Evolutionary conservation across 2,888 invertebrate species (phyloP), one percentile per base, ranked within the genome.

Genomic region (Silvanus unidentatus): DNA sequence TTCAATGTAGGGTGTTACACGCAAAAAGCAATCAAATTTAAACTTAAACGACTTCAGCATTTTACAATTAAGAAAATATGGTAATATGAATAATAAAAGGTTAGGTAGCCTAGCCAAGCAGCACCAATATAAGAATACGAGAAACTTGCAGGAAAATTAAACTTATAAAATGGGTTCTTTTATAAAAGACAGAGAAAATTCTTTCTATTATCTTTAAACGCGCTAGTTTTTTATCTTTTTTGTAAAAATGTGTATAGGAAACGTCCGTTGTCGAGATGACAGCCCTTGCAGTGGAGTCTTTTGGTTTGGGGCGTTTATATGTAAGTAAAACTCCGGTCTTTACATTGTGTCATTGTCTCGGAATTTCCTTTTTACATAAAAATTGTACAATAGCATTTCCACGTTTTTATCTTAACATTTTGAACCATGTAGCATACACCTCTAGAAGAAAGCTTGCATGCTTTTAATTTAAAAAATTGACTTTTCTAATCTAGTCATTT

Each of bases 321-420:
- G 10, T 11, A 16, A 37, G 37, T 37, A 37, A 37, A 37, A 37
- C 37, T 37, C 5, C 37, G 15, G 9, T 37, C 10, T 16, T n/a
- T 44, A 49, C 54, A 55, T 53, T 55, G 54, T 52, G 50, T 45
- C 48, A 56, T 57, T 56, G 59, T 57, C 59, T 59, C 53, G 51
- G 51, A 52, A 52, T 59, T 55, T 55, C 54, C 56, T 55, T 40
- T 52, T 52, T 51, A 52, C 50, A 48, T 55, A 56, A 52, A 55
- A 55, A 53, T 54, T 52, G 54, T 52, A 54, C 53, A 53, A 49
- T 51, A 50, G 47, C 51, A 49, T 45, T 53, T 55, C 53, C 51
- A 51, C 46, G 36, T 48, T 48, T 43, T 52, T 49, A 48, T 51
- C 46, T 36, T 47, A 40, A 48, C 45, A 46, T 41, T 42, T 40